These are phyloP conservation scores for Rhagium mordax DNA, from an alignment of 2,888 invertebrate genomes.

Conservation along the genomic window DNA sequence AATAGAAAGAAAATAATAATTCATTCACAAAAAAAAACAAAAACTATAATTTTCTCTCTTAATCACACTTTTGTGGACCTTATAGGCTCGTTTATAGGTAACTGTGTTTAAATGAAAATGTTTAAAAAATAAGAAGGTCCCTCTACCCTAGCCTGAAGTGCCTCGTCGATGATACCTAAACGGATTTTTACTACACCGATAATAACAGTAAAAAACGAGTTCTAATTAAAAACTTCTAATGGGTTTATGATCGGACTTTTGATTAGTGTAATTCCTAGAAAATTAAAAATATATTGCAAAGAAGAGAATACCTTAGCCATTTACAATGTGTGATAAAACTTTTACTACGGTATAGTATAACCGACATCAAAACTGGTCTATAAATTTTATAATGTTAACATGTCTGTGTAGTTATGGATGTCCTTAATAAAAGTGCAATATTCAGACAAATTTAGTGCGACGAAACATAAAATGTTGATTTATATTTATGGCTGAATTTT, in stretches of 20 bases:
- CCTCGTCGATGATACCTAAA: too few relatives aligned
- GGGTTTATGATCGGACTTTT: background rate
- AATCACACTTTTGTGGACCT: too few relatives aligned
- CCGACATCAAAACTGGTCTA: conserved; percentile 7
- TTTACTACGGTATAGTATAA: conserved; percentile 18
- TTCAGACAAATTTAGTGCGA: conserved; percentile 14
- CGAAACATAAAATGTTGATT: conserved; percentile 7
- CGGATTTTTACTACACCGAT: background rate
- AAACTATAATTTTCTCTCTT: too few relatives aligned
- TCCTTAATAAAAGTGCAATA: conserved; percentile 22
- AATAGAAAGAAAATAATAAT: too few relatives aligned
- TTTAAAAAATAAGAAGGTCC: too few relatives aligned
- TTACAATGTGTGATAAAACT: conserved; percentile 19
- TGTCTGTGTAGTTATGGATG: conserved; percentile 19
- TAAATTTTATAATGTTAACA: conserved; percentile 28
- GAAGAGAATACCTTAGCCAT: conserved; percentile 11
- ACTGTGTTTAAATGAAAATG: too few relatives aligned
- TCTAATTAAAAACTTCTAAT: background rate
- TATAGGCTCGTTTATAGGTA: too few relatives aligned
- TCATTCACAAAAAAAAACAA: too few relatives aligned
- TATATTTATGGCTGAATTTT: conserved; percentile 16
- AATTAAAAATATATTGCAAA: background rate
- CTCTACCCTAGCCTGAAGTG: too few relatives aligned
- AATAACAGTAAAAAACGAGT: background rate
- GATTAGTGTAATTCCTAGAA: background rate